phyloP scores from a whole-genome alignment of 2,888 invertebrate species.

The Eupithecia dodoneata region DNA sequence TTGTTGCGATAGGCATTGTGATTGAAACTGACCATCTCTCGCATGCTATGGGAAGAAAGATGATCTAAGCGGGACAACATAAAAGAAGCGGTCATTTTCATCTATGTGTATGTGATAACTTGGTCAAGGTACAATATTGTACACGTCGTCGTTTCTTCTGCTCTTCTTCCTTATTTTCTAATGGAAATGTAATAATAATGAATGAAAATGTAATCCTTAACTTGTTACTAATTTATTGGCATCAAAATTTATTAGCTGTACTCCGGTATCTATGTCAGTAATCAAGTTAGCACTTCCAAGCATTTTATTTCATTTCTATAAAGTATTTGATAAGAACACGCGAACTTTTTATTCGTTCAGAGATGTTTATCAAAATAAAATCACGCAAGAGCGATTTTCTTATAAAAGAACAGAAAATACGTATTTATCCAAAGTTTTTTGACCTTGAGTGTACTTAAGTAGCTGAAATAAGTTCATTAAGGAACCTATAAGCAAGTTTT shows the following conservation, averaged over 20 bases:
- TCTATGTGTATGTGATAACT: too few relatives aligned
- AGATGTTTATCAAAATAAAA: constrained; percentile 32
- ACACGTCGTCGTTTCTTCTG: too few relatives aligned
- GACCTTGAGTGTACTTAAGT: constrained; percentile 17
- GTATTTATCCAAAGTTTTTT: constrained; percentile 17
- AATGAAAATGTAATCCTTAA: too few relatives aligned
- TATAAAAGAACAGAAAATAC: constrained; percentile 15
- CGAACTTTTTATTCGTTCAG: constrained; percentile 19
- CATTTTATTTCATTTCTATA: constrained; percentile 20
- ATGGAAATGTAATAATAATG: too few relatives aligned
- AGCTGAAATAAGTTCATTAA: constrained; percentile 9
- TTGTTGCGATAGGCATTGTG: too few relatives aligned
- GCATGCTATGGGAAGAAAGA: too few relatives aligned
- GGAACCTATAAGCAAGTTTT: constrained; percentile 16
- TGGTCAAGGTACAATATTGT: too few relatives aligned
- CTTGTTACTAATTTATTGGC: neutral
- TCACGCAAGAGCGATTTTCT: constrained; percentile 29
- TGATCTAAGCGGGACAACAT: too few relatives aligned
- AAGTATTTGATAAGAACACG: constrained; percentile 10
- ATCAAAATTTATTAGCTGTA: neutral
- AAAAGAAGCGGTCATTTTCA: too few relatives aligned
- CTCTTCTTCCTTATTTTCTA: too few relatives aligned
- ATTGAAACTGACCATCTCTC: too few relatives aligned
- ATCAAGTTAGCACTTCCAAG: neutral
- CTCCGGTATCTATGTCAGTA: neutral